phyloP scores from a whole-genome alignment of 2,113 vertebrate genomes.

The Zapus hudsonius region DNA sequence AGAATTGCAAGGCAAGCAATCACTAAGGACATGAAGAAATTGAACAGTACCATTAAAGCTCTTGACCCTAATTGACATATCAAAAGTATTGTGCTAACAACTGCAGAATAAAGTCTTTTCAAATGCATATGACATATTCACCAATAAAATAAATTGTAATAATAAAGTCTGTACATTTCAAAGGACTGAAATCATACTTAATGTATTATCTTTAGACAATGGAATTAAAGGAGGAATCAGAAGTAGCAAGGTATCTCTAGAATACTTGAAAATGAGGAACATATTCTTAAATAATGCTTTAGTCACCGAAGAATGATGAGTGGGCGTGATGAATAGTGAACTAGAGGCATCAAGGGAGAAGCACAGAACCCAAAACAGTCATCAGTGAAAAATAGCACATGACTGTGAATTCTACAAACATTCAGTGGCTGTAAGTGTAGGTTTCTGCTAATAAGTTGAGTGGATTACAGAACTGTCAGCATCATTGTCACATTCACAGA shows the following conservation, averaged over 20 bases:
- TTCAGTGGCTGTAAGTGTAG: neutral
- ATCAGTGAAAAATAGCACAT: neutral
- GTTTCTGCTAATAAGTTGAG: neutral
- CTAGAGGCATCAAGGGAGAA: neutral
- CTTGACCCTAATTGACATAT: neutral
- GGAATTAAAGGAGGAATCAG: neutral
- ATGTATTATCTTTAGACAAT: neutral
- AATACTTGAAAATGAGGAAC: neutral
- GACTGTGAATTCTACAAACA: neutral
- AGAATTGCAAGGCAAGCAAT: neutral
- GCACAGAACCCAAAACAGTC: neutral
- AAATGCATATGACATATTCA: neutral
- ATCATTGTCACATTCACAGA: neutral
- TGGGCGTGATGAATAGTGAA: neutral
- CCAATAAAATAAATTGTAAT: neutral
- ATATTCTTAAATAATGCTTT: neutral
- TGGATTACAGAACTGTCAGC: neutral
- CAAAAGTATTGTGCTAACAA: neutral
- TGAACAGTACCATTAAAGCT: neutral
- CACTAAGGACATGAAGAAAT: neutral
- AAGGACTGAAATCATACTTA: neutral
- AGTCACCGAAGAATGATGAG: neutral
- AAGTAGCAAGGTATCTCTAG: neutral
- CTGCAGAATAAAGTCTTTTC: conserved; percentile 1
- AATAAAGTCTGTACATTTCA: neutral